These are phyloP conservation scores for Apus apus DNA, from an alignment of 2,113 vertebrate species.

Conservation along the genomic window DNA sequence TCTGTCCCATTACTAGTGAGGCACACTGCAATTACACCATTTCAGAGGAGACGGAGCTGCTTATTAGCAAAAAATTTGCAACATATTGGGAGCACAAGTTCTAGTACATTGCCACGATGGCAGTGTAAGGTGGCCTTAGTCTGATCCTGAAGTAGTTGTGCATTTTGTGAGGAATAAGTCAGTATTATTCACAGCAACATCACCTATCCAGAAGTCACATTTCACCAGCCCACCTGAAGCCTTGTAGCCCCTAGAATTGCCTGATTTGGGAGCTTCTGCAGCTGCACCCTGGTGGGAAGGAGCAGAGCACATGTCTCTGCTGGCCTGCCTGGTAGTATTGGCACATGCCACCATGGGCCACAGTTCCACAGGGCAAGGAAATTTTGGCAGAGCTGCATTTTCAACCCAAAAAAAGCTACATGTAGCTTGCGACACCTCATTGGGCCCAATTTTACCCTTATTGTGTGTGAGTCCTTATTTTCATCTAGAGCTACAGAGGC, in stretches of 20 bases:
- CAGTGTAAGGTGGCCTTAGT: not conserved
- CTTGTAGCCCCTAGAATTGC: not conserved
- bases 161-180: not conserved
- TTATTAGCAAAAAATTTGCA: not conserved
- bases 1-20: not conserved
- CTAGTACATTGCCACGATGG: not conserved
- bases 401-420: not conserved
- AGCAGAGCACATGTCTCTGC: not conserved
- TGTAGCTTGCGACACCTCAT: not conserved
- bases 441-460: rapidly evolving
- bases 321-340: not conserved
- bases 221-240: not conserved
- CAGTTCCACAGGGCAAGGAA: not conserved
- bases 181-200: not conserved
- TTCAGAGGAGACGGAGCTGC: not conserved
- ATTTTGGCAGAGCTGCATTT: not conserved
- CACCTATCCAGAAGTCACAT: not conserved
- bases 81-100: not conserved
- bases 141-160: not conserved
- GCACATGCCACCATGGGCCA: not conserved
- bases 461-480: not conserved
- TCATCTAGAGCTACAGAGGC: not conserved
- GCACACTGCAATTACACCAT: not conserved
- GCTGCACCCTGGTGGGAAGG: not conserved
- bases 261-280: not conserved